Base-by-base conservation (phyloP, 2,113 vertebrate genomes). In the Madoqua kirkii region DNA sequence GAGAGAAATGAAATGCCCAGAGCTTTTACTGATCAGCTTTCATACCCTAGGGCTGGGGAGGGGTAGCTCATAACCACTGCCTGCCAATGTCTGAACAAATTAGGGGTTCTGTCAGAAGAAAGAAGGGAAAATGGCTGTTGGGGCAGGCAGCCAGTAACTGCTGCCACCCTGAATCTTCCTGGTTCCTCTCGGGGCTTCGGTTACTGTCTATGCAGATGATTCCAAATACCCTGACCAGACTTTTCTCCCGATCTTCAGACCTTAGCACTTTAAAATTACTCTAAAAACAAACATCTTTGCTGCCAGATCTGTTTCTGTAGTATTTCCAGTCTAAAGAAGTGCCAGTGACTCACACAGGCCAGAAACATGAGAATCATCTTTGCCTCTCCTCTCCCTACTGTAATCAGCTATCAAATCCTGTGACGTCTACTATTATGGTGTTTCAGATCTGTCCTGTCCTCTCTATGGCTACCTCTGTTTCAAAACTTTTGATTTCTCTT, bases 251-350 rank as follows among this genome's bases (percentile, higher is more conserved):
- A 17, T 10, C 57, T n/a, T 60, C 57, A 71, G 33, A 43, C 33
- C 48, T 40, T 87, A 92, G 60, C 29, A 82, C 48, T 79, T 92
- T 23, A 94, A 60, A 97, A 89, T 97, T 81, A 88, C 52, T 91
- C 83, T 74, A 74, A 93, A 87, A 91, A 86, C n/a, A 79, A 84
- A 43, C 45, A 81, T 54, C 60, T 87, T 95, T 21, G 23, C 55
- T 67, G 23, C 78, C 64, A 92, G 67, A 59, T 89, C 59, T 89
- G 16, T 95, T 96, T 36, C n/a, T 93, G 31, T 96, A 74, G 17
- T 67, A 40, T 87, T 93, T 94, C 29, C 50, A 91, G 31, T 36
- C 36, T 94, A 40, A 95, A 90, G 87, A 96, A 76, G 25, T 82
- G 54, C 45, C 45, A 57, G 59, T 13, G 17, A 40, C 40, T 84